phyloP scores from a whole-genome alignment of 2,113 vertebrate species.

The Archocentrus centrarchus region DNA sequence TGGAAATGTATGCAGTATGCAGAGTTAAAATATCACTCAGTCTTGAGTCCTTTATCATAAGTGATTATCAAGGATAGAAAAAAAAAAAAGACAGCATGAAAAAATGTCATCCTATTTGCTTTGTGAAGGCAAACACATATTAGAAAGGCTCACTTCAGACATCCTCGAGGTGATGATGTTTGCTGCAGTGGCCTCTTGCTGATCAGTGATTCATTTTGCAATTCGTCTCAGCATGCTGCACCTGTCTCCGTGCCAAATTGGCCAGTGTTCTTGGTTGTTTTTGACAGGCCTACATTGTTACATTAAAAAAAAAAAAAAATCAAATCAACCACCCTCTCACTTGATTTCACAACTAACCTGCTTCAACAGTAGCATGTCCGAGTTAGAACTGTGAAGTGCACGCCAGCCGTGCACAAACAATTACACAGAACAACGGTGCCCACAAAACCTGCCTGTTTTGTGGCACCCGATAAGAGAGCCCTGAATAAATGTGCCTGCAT shows the following conservation, averaged over 20 bases:
- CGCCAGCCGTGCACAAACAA: constrained; percentile 50
- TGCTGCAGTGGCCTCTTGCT: not conserved
- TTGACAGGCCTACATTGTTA: constrained; percentile 1
- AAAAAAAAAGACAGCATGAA: not conserved
- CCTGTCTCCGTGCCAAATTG: constrained; percentile 18
- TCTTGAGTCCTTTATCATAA: not conserved
- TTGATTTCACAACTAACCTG: constrained; percentile 38
- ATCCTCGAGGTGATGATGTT: not conserved
- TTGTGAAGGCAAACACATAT: not conserved
- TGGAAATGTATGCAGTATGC: constrained; percentile 53
- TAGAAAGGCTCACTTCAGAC: not conserved
- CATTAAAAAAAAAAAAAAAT: not conserved
- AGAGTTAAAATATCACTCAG: constrained; percentile 40
- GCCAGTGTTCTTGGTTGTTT: not conserved
- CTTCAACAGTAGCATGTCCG: constrained; percentile 38
- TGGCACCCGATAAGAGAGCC: constrained; percentile 51
- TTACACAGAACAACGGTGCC: constrained; percentile 38
- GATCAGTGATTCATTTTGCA: constrained; percentile 31
- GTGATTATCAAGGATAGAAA: not conserved
- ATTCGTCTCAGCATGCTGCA: constrained; percentile 22
- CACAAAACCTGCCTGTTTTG: constrained; percentile 49
- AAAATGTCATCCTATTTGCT: not conserved
- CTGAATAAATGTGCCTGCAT: constrained; percentile 55
- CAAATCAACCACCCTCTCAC: not conserved
- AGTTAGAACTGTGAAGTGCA: constrained; percentile 31